Conservation (phyloP, 2,113 vertebrate genomes). For the Phrynocephalus versicolor region DNA sequence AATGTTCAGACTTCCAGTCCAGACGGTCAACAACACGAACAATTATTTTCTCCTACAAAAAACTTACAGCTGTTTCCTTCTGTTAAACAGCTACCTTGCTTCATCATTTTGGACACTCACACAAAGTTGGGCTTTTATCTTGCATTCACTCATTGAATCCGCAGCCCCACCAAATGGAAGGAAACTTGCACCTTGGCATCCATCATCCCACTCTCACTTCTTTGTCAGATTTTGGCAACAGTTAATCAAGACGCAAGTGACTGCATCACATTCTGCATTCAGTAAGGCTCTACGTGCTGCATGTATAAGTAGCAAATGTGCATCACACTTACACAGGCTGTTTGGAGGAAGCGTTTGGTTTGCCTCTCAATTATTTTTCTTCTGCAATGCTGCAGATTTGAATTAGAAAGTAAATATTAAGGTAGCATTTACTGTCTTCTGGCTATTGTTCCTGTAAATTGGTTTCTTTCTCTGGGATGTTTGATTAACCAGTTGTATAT, state of each 20-base stretch:
- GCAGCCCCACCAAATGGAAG: conserved; percentile 22
- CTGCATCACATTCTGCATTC: conserved; percentile 39
- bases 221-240: conserved; percentile 24
- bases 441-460: not conserved
- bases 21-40: not conserved
- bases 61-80: not conserved
- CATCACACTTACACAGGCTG: not conserved
- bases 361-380: not conserved
- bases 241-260: conserved; percentile 39
- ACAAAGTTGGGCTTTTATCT: conserved; percentile 13
- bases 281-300: not conserved
- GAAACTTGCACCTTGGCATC: conserved; percentile 21
- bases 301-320: conserved; percentile 2
- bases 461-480: not conserved
- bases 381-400: not conserved
- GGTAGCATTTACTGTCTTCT: conserved; percentile 8
- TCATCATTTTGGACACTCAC: not conserved
- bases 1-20: not conserved
- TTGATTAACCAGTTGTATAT: not conserved
- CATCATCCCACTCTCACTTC: conserved; percentile 14
- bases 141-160: not conserved
- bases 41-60: conserved; percentile 3
- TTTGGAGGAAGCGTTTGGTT: conserved; percentile 4
- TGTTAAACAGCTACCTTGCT: conserved; percentile 12
- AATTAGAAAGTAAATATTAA: conserved; percentile 5